Base-by-base conservation (phyloP, 2,888 invertebrate genomes). In the Cataglyphis albicans region DNA sequence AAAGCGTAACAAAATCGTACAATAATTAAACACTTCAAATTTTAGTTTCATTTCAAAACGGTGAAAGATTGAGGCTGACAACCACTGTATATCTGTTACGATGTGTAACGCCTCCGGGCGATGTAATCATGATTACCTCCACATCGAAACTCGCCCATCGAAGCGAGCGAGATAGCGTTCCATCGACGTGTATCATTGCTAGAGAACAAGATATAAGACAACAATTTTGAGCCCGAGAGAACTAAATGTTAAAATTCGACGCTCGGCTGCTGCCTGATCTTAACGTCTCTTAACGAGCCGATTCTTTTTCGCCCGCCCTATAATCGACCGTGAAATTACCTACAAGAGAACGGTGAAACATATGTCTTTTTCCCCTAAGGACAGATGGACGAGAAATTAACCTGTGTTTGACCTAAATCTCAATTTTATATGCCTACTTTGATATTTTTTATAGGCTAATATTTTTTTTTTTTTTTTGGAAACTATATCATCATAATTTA, bases 251-350 rank as follows among this genome's bases (percentile, higher is more conserved):
- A 21, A 68, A 73, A 55, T 63, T 52, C 48, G 18, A 80, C 78
- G 67, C 48, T 75, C 80, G 73, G 63, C 73, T 73, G 64, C 61
- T 67, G 65, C 72, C 78, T 74, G 59, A 82, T 63, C 84, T 68
- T 57, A 61, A 61, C 38, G 44, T 67, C 35, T 44, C 73, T 72
- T 80, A 80, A 80, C 78, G 59, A 80, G 78, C 64, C 59, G 59
- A 59, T 15, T 78, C 72, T 44, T 72, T 72, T 59, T 78, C 73
- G 72, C 7, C 72, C 59, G 72, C 32, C 32, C 44, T 80, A 72
- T 80, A 80, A 80, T 80, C 78, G 35, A 80, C 78, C 78, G 25
- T 80, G 78, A 80, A 80, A 80, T 80, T 80, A 80, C 78, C 29
- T 32, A 72, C 21, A 35, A 59, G 72, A 72, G 59, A 32, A 80